Evolutionary conservation across 2,797 vertebrate genomes (phyloP), one percentile per base, ranked within the genome.

Genomic region (Natrix natrix): DNA sequence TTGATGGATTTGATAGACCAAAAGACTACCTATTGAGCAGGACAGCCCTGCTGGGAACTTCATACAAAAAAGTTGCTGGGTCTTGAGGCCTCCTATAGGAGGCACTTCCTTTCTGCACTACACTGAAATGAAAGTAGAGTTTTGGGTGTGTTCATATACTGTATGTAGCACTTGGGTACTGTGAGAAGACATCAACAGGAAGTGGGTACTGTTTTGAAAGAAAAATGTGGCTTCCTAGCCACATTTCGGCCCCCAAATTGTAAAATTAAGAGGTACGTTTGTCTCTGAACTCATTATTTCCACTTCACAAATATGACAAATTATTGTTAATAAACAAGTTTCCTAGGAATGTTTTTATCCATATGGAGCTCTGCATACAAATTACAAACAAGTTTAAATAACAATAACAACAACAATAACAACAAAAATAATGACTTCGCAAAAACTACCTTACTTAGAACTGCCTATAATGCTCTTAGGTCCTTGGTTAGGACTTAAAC

Each of bases 181-280:
- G 3, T 66, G 16, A 48, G 48, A 28, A 56, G 69, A 57, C 55
- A 14, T 93, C 90, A 93, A 93, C 93, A 93, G 93, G 93, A 93
- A 93, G 37, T 48, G 69, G 86, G 90, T 54, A 52, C 7, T 4
- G 24, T 93, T 93, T 91, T 91, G 87, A 91, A 93, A 89, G 63
- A 88, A 61, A 63, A 78, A 57, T 61, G 43, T 60, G 20, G 17
- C 48, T 89, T 93, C 26, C 11, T 61, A 11, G 32, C 26, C n/a
- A 43, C 2, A 43, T 43, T 37, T 10, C 28, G 22, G 20, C 43
- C 55, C 55, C 13, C 61, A 22, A 13, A 11, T 37, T 55, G 16
- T 83, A 55, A 57, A 57, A 56, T 43, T 86, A 90, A 69, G 20
- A 32, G 55, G 14, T 8, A 54, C 37, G 6, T 24, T 48, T 88